These are phyloP conservation scores for Hippoglossus hippoglossus DNA, from an alignment of 2,797 vertebrate genomes.

Conservation along the genomic window DNA sequence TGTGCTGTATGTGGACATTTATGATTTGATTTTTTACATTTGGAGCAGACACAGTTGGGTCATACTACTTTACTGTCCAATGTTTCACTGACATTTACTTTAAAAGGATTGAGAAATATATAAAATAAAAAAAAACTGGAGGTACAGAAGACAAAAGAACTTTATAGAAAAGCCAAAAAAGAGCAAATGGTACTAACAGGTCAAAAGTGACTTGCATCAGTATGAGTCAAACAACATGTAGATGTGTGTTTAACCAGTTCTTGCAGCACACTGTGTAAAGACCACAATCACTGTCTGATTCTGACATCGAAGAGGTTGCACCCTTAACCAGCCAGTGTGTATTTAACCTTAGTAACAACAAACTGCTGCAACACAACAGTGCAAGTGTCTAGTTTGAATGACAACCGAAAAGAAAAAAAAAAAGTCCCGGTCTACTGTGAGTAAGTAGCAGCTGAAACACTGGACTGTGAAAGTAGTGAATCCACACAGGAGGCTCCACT, in stretches of 20 bases:
- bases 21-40: conserved; percentile 27
- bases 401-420: not conserved
- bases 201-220: not conserved
- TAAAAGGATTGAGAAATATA: not conserved
- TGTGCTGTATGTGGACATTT: conserved; percentile 53
- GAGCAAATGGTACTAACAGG: not conserved
- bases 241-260: conserved; percentile 17
- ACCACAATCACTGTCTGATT: conserved; percentile 11
- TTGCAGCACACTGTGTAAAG: conserved; percentile 14
- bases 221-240: not conserved
- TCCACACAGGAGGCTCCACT: conserved; percentile 35
- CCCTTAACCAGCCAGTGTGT: conserved; percentile 10
- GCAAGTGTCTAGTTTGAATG: not conserved
- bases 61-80: conserved; percentile 62
- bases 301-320: not conserved
- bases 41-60: conserved; percentile 39
- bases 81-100: conserved; percentile 58
- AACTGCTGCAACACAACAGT: conserved; percentile 12
- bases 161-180: not conserved
- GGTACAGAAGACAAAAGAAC: not conserved
- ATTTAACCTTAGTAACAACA: conserved; percentile 2
- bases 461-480: conserved; percentile 63
- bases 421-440: not conserved
- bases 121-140: no score
- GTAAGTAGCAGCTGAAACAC: conserved; percentile 52